Evolutionary conservation across 2,888 invertebrate species (phyloP).

Genomic region (Epsilonema sp.): DNA sequence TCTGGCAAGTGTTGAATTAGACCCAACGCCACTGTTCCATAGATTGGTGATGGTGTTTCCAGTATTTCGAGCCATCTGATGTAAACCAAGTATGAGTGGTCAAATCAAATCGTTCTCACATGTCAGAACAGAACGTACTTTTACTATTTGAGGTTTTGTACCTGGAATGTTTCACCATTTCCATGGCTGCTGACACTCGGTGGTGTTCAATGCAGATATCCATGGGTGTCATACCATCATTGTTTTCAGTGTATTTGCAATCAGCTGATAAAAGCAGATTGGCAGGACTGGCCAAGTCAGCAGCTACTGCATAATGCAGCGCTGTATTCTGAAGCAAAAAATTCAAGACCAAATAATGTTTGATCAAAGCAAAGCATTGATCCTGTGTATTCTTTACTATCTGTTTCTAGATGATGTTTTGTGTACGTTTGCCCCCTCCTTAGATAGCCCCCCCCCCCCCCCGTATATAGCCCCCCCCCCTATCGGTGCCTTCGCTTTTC

Average conservation of each 20-base stretch:
- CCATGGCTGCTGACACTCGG: conserved; percentile 59
- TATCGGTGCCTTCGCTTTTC: too few species aligned
- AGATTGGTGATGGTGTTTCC: conserved; percentile 10
- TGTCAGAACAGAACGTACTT: too few species aligned
- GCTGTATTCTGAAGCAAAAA: conserved; percentile 29
- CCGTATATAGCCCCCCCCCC: too few species aligned
- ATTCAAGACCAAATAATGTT: too few species aligned
- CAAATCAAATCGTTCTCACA: too few species aligned
- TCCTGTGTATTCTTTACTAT: too few species aligned
- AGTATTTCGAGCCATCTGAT: conserved; percentile 28
- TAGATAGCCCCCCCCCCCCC: too few species aligned
- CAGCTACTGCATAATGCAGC: conserved; percentile 26
- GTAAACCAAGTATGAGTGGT: too few species aligned
- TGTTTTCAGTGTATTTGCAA: conserved; percentile 37
- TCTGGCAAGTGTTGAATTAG: conserved; percentile 31
- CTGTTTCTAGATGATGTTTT: too few species aligned
- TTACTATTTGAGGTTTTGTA: too few species aligned
- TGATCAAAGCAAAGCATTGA: too few species aligned
- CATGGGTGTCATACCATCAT: conserved; percentile 59
- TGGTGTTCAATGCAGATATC: conserved; percentile 75
- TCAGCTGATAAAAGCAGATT: conserved; percentile 24
- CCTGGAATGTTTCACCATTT: conserved; percentile 48
- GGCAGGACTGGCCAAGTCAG: conserved; percentile 20
- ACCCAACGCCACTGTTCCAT: conserved; percentile 24
- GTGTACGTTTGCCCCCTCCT: too few species aligned